A percentile compares a stretch with the other conserved stretches of the same genome.
Conservation (phyloP, 2,888 invertebrate genomes). For the Octonoba sinensis region DNA sequence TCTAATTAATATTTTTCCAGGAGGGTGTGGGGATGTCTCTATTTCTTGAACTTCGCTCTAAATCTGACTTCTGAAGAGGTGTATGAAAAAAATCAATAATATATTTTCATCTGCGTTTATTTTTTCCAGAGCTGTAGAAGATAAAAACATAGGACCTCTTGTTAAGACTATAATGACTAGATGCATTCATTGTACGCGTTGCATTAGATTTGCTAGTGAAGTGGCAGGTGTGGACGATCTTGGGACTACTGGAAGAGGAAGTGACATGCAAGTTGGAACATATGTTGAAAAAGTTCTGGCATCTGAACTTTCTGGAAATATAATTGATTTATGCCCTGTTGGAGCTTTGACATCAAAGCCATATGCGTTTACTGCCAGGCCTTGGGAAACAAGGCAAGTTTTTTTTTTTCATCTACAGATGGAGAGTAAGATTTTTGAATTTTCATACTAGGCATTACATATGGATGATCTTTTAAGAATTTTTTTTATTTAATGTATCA, state of each 20-base stretch:
- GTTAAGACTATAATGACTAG: slow-evolving; percentile 99
- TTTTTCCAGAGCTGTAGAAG: slow-evolving; percentile 89
- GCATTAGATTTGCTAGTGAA: slow-evolving; percentile 98
- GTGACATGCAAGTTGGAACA: slow-evolving; percentile 98
- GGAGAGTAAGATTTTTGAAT: not conserved
- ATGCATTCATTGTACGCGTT: slow-evolving; percentile 98
- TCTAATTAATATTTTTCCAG: no score
- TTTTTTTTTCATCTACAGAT: not conserved
- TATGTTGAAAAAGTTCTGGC: slow-evolving; percentile 95
- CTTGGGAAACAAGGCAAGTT: slow-evolving; percentile 91
- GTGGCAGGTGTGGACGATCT: slow-evolving; percentile 98
- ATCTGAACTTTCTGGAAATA: slow-evolving; percentile 96
- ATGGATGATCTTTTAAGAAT: not conserved
- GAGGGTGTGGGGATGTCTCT: no score
- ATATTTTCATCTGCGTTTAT: not conserved
- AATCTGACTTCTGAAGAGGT: no score
- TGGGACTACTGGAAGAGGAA: slow-evolving; percentile 92
- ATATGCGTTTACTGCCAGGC: slow-evolving; percentile 94
- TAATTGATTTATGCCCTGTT: slow-evolving; percentile 98
- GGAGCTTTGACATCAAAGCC: slow-evolving; percentile 99
- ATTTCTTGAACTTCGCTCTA: no score
- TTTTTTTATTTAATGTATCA: no score
- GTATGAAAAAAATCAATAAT: no score
- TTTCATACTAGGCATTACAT: not conserved
- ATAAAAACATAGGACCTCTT: slow-evolving; percentile 97